A percentile compares a stretch with the other conserved stretches of the same genome.
These are phyloP conservation scores for Neomonachus schauinslandi DNA, from an alignment of 2,113 vertebrate species.

Conservation along the genomic window DNA sequence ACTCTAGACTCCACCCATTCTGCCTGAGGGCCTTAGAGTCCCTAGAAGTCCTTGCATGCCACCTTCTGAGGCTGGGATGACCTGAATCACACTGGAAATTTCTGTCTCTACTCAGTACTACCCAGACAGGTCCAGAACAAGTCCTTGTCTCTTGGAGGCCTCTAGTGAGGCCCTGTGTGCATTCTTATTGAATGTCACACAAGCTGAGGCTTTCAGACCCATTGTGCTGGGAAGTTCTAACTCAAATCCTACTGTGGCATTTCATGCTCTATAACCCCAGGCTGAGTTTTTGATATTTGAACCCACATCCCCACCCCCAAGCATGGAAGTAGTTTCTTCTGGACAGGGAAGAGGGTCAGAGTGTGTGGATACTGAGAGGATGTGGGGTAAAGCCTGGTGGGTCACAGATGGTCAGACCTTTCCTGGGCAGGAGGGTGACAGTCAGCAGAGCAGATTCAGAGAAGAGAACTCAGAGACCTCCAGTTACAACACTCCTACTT, in stretches of 20 bases:
- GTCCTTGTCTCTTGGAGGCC: not conserved
- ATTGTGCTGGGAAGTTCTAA: no score
- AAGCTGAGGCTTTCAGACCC: not conserved
- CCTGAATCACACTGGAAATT: not conserved
- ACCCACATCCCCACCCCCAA: no score
- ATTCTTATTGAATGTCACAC: not conserved
- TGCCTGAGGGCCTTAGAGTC: not conserved
- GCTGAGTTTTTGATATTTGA: not conserved
- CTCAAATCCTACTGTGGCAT: no score
- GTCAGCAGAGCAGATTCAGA: not conserved
- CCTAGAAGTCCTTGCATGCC: not conserved
- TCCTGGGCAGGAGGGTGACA: not conserved
- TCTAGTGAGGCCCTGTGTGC: not conserved
- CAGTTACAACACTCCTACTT: not conserved
- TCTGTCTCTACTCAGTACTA: not conserved
- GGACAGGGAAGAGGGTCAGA: no score
- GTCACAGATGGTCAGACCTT: not conserved
- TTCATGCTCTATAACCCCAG: no score
- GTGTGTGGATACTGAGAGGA: no score
- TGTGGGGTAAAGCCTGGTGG: not conserved
- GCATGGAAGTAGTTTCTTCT: no score
- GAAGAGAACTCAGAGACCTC: not conserved
- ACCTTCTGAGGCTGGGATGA: not conserved
- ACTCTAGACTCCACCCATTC: not conserved
- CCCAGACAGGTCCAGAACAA: not conserved